Evolutionary conservation across 2,113 vertebrate genomes (phyloP).

Genomic region (Ophiodon elongatus): DNA sequence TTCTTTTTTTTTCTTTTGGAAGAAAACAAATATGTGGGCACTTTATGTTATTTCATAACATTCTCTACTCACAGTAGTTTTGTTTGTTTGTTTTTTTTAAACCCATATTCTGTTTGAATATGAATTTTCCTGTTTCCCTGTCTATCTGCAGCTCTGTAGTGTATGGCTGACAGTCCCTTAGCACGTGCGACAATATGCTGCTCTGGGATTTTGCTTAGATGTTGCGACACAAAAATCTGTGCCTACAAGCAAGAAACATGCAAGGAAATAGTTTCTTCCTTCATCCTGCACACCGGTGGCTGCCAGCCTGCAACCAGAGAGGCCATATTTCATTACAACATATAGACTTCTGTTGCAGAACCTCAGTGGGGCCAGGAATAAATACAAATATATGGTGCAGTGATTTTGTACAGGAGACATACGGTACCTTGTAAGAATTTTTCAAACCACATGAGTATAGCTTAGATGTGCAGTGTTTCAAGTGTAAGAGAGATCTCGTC

Average conservation of each 20-base stretch:
- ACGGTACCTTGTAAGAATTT: neutral
- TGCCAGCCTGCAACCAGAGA: constrained; percentile 27
- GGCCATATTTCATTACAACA: constrained; percentile 45
- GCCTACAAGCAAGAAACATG: constrained; percentile 57
- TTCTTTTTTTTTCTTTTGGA: neutral
- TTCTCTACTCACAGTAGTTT: neutral
- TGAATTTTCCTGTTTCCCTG: constrained; percentile 1
- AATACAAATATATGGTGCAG: constrained; percentile 42
- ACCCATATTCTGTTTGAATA: constrained; percentile 3
- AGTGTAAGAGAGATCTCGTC: neutral
- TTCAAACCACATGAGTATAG: neutral
- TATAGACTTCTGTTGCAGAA: constrained; percentile 22
- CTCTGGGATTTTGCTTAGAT: constrained; percentile 65
- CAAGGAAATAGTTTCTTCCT: constrained; percentile 56
- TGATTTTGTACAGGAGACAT: neutral
- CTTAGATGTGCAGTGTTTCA: neutral
- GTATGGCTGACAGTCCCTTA: constrained; percentile 51
- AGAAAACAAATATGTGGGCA: constrained; percentile 4
- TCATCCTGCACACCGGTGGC: constrained; percentile 29
- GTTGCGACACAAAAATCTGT: constrained; percentile 66
- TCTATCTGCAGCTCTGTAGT: constrained; percentile 38
- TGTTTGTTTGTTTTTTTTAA: neutral
- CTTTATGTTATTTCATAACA: neutral
- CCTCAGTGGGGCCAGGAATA: constrained; percentile 4
- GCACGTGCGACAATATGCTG: constrained; percentile 58